Evolutionary conservation across 2,888 invertebrate genomes (phyloP).

Genomic region (Leptopilina syphax): DNA sequence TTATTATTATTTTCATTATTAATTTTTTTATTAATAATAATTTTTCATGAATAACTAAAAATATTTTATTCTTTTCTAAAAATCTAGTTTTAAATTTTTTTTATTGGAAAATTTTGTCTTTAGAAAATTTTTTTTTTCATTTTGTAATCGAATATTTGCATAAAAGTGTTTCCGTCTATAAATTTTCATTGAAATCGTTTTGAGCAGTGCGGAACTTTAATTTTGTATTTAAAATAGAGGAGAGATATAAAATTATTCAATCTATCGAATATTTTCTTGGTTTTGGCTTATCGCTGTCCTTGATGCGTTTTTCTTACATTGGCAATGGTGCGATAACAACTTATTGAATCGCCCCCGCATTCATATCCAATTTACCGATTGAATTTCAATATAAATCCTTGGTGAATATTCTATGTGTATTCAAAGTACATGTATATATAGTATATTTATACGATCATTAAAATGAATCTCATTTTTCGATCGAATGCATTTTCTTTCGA

Average conservation of each 20-base stretch:
- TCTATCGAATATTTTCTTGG: not conserved
- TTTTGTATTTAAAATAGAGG: slow-evolving; percentile 1
- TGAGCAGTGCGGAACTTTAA: not conserved
- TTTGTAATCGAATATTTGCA: no score
- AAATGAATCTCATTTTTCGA: not conserved
- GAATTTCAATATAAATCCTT: slow-evolving; percentile 33
- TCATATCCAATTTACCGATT: slow-evolving; percentile 26
- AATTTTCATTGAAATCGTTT: no score
- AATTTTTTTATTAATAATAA: no score
- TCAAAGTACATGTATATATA: not conserved
- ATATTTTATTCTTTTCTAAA: no score
- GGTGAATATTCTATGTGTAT: not conserved
- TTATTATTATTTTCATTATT: no score
- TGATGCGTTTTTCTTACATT: slow-evolving; percentile 15
- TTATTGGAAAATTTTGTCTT: no score
- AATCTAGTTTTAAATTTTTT: no score
- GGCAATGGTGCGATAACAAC: slow-evolving; percentile 20
- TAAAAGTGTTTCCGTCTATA: no score
- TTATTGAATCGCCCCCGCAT: slow-evolving; percentile 25
- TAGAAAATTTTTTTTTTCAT: no score
- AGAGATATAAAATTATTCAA: slow-evolving; percentile 16
- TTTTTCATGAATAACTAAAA: no score
- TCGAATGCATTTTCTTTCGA: not conserved
- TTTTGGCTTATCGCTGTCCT: slow-evolving; percentile 15
- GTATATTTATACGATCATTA: not conserved